Base-by-base conservation (phyloP, 2,888 invertebrate species). In the Caenorhabditis becei region DNA sequence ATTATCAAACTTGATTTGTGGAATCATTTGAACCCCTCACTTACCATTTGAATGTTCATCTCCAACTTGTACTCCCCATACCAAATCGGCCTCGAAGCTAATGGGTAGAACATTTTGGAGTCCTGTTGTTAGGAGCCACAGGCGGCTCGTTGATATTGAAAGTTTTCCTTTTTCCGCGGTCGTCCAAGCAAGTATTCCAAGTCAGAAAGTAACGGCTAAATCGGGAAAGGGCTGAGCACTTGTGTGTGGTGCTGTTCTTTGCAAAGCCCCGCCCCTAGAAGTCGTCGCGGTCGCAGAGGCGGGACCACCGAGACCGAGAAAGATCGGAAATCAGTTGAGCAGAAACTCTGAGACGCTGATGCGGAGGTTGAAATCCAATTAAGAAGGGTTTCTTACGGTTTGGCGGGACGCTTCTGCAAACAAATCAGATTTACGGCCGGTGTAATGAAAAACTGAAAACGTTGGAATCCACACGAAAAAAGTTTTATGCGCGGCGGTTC, bases 11-110 rank as follows among this genome's bases (percentile, higher is more conserved):
- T n/a, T n/a, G n/a, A n/a, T n/a, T n/a, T 10, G 32, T 32, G 10
- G 32, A 4, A 32, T 10, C 32, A 10, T 7, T 32, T 32, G 32
- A 7, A 41, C 41, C 2, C 8, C 16, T n/a, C n/a, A 58, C 59
- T 70, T 16, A 71, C 70, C 53, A 59, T 14, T 8, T 14, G 37
- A 28, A 71, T 5, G 26, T 41, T 71, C 41, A 71, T 53, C 10
- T 71, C 70, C 28, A 71, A 62, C 54, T 61, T 71, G 53, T 71
- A 62, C n/a, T 35, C 54, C 0, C 44, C 26, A 20, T 63, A 63
- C 20, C 20, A 47, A 0, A 63, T 41, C 11, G 72, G 54, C 20
- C 54, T 54, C 1, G 47, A 56, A 1, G 72, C 44, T n/a, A 72
- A 72, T 28, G 72, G 72, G 24, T 72, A 63, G 26, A 54, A 61